A percentile compares a stretch with the other conserved stretches of the same genome.
These are phyloP conservation scores for Sarcophaga subvicina DNA, from an alignment of 2,888 invertebrate genomes.

Conservation along the genomic window DNA sequence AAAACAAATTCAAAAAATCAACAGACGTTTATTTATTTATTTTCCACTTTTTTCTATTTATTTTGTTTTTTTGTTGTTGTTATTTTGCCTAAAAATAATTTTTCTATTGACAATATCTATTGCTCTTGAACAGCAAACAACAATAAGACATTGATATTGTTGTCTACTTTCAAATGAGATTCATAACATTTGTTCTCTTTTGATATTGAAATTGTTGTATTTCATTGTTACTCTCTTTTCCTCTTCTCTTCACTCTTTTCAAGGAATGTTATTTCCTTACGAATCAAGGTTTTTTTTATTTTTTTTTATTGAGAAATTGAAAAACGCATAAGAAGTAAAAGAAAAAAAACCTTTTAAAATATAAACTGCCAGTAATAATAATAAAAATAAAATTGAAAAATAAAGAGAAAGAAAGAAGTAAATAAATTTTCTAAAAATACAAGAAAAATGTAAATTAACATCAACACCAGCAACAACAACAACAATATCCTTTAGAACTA, in stretches of 20 bases:
- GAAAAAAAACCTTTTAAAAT: neutral
- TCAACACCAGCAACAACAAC: too few species aligned
- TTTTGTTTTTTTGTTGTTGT: neutral
- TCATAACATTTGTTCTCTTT: slow-evolving; percentile 59
- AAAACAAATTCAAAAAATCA: slow-evolving; percentile 61
- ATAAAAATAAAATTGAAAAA: slow-evolving; percentile 6
- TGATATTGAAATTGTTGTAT: slow-evolving; percentile 28
- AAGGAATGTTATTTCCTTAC: neutral
- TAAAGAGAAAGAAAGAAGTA: too few species aligned
- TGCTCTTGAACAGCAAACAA: neutral
- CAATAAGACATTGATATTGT: slow-evolving; percentile 13
- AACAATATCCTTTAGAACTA: too few species aligned
- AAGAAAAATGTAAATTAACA: too few species aligned
- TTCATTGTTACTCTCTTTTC: neutral
- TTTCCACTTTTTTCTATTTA: neutral
- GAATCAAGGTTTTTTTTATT: neutral
- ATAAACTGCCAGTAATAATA: neutral
- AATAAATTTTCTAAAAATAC: too few species aligned
- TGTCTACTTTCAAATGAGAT: slow-evolving; percentile 49
- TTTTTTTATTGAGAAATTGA: slow-evolving; percentile 32
- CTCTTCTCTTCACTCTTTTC: neutral
- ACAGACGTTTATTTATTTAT: slow-evolving; percentile 47
- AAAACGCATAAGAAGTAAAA: neutral
- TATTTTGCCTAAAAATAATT: neutral
- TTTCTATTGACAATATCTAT: neutral